Base-by-base conservation (phyloP, 2,113 vertebrate genomes). In the Petrocephalus zakoni region DNA sequence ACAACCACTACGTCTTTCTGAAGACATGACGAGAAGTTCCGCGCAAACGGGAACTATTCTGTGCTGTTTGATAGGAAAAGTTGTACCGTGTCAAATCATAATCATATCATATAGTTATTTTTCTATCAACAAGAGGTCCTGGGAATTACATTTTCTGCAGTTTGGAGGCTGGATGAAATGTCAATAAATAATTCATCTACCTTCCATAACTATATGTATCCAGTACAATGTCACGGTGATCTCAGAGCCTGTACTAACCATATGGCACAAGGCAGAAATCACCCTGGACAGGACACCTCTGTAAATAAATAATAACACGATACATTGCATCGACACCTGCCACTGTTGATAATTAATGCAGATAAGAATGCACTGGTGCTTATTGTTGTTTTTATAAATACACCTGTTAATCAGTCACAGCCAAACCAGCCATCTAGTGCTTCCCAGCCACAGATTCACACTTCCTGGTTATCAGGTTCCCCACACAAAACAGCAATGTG, bases 391-490 rank as follows among this genome's bases (percentile, higher is more conserved):
- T 78, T 42, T 42, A 78, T 78, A 68, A 68, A 29, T 10, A 68
- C 61, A 68, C 61, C 61, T 42, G 34, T 78, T 42, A 78, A 78
- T 42, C 68, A 68, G 61, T 75, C 34, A 75, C 29, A 75, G 34
- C 34, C 68, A 75, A 75, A 29, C 34, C 19, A 47, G 46, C n/a
- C 34, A 82, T 47, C 2, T 29, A n/a, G 13, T 34, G n/a, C 15
- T 55, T 53, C 10, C 21, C 51, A 34, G 25, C 25, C 22, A 0
- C 84, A 53, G 52, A 55, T n/a, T 25, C 42, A 68, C 25, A 52
- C 13, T 89, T 89, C 88, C 88, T 85, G 15, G n/a, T 83, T 85
- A 47, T 51, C 55, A 58, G 10, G 47, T 88, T 75, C 75, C 75
- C 42, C 46, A 17, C 58, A 52, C 19, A 46, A 86, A 89, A 86